Evolutionary conservation across 2,797 vertebrate species (phyloP).

Genomic region (Dipus sagitta): DNA sequence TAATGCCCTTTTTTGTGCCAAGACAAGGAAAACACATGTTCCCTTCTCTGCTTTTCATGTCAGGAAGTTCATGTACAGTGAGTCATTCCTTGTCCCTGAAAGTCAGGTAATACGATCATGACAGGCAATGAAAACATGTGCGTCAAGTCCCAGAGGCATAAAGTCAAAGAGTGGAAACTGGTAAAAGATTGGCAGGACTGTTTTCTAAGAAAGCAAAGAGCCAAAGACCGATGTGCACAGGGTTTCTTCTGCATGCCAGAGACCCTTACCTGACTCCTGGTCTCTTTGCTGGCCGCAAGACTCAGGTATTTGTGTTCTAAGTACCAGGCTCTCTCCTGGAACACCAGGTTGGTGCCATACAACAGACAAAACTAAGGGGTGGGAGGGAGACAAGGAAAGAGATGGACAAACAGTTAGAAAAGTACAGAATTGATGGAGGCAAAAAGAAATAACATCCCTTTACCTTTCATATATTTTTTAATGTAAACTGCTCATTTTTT

Average conservation of each 20-base stretch:
- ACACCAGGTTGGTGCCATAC: slow-evolving; percentile 86
- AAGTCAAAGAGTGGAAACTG: neutral
- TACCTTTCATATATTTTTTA: slow-evolving; percentile 1
- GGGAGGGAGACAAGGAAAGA: slow-evolving; percentile 45
- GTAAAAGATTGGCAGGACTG: slow-evolving; percentile 3
- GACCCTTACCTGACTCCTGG: slow-evolving; percentile 85
- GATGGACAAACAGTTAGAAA: neutral
- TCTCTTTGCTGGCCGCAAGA: slow-evolving; percentile 74
- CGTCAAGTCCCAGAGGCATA: slow-evolving; percentile 19
- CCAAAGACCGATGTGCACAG: neutral
- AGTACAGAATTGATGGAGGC: neutral
- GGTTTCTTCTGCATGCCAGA: neutral
- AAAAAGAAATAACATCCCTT: neutral
- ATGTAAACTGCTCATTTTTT: neutral
- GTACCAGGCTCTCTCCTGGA: slow-evolving; percentile 87
- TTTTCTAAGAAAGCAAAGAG: slow-evolving; percentile 61
- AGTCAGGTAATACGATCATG: slow-evolving; percentile 15
- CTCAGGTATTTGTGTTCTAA: slow-evolving; percentile 86
- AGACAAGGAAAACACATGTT: slow-evolving; percentile 28
- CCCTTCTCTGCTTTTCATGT: neutral
- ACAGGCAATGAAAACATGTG: slow-evolving; percentile 34
- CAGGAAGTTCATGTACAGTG: slow-evolving; percentile 3
- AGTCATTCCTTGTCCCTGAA: slow-evolving; percentile 58
- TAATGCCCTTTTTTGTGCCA: neutral
- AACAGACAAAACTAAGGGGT: slow-evolving; percentile 85